phyloP scores from a whole-genome alignment of 2,113 vertebrate genomes.

The Rhinolophus sinicus region DNA sequence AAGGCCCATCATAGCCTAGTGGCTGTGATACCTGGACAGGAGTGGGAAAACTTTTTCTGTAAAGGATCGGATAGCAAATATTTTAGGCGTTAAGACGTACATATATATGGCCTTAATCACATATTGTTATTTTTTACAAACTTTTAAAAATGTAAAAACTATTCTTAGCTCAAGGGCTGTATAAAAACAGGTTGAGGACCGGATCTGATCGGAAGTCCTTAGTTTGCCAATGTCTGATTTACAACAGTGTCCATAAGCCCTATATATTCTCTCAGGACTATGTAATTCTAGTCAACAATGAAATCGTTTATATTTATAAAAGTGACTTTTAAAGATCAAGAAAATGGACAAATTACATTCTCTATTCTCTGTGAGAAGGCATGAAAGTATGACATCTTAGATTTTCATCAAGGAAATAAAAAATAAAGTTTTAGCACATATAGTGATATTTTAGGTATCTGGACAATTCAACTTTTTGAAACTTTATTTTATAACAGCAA shows the following conservation, averaged over 20 bases:
- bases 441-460: constrained; percentile 24
- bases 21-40: not conserved
- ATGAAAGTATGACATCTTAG: not conserved
- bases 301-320: constrained; percentile 24
- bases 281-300: not conserved
- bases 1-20: not conserved
- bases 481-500: not conserved
- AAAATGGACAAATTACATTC: constrained; percentile 2
- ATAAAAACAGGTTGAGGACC: not conserved
- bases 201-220: constrained; percentile 8
- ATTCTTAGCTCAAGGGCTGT: not conserved
- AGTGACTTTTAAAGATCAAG: not conserved
- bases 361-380: not conserved
- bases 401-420: constrained; percentile 43
- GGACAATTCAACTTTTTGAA: constrained; percentile 46
- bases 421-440: constrained; percentile 35
- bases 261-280: not conserved
- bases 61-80: not conserved
- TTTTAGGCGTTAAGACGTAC: not conserved
- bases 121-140: not conserved
- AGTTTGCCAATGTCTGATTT: not conserved
- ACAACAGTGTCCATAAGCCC: not conserved
- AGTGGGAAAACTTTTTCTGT: not conserved
- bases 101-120: not conserved
- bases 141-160: not conserved